Evolutionary conservation across 2,113 vertebrate genomes (phyloP), one percentile per base, ranked within the genome.

Genomic region (Poeciliopsis occidentalis): DNA sequence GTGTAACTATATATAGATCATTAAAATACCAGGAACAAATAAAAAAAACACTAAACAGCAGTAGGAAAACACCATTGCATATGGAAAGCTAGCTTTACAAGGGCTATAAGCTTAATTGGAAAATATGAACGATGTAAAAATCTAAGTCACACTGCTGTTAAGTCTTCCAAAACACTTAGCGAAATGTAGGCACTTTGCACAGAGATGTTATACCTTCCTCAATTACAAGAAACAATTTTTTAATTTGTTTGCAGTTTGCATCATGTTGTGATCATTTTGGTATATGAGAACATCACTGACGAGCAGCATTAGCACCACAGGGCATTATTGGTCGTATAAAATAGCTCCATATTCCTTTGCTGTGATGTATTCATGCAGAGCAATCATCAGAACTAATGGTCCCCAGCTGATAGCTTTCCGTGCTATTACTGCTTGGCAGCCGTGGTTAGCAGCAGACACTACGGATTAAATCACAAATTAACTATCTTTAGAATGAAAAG

Each of bases 351-450:
- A 82, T 87, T 88, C 47, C 47, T 66, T 63, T 61, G 76, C 81
- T 86, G 72, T 88, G 91, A 91, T 78, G 75, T 85, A 87, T 87
- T 88, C 86, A 83, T 82, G 85, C 78, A 86, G 66, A 67, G 83
- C 75, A 85, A 88, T 91, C 84, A 89, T 86, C 74, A 81, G 83
- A 61, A 69, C 80, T 89, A 90, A 91, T 85, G 88, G 84, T 84
- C 71, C 90, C 86, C 88, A 68, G 84, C 80, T 77, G 87, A 87
- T 71, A 67, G 79, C 73, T 83, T 75, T 64, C 76, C 78, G 76
- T 80, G 80, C 81, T 74, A 86, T 90, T 90, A 89, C 75, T 78
- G 85, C 84, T 77, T 70, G 29, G 73, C 62, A 77, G 78, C 77
- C 79, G 79, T 77, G 87, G 85, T 87, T 80, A 88, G 89, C 87